A percentile compares a stretch with the other conserved stretches of the same genome.
These are phyloP conservation scores for Delichon dasypus DNA, from an alignment of 2,797 vertebrate genomes.

Conservation along the genomic window DNA sequence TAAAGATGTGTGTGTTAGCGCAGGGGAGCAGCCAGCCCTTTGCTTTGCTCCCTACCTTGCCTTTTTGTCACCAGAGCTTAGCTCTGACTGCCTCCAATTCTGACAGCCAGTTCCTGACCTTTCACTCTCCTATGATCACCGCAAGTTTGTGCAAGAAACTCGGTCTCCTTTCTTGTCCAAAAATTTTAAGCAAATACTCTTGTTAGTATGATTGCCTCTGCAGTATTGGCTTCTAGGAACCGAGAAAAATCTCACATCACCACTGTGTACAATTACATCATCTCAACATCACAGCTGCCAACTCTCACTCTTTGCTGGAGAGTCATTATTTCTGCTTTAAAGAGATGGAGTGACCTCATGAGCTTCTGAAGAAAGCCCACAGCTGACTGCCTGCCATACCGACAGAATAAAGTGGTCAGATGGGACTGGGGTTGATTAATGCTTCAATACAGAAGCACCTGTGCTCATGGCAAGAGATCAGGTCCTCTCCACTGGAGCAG, in stretches of 20 bases:
- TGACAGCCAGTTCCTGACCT: conserved; percentile 48
- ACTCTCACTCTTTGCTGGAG: conserved; percentile 15
- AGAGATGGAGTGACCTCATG: conserved; percentile 29
- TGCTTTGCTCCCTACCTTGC: not conserved
- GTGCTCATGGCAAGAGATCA: not conserved
- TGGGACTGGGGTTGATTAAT: conserved; percentile 14
- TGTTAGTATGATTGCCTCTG: conserved; percentile 26
- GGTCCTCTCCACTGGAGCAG: not conserved
- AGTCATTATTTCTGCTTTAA: conserved; percentile 36
- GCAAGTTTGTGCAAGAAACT: not conserved
- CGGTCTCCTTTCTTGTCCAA: not conserved
- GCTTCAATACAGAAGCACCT: conserved; percentile 39
- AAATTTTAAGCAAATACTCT: conserved; percentile 22
- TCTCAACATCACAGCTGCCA: conserved; percentile 47
- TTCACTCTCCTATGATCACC: not conserved
- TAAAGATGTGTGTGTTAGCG: not conserved
- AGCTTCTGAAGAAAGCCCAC: conserved; percentile 40
- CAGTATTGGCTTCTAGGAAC: conserved; percentile 59
- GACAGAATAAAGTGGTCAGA: not conserved
- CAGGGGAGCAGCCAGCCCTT: not conserved
- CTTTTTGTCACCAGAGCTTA: not conserved
- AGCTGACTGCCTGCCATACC: conserved; percentile 10
- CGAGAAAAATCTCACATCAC: conserved; percentile 57
- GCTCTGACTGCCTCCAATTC: not conserved
- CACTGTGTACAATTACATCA: conserved; percentile 57